A percentile compares a stretch with the other conserved stretches of the same genome.
These are phyloP conservation scores for Patella pellucida DNA, from an alignment of 2,888 invertebrate species.

Conservation along the genomic window DNA sequence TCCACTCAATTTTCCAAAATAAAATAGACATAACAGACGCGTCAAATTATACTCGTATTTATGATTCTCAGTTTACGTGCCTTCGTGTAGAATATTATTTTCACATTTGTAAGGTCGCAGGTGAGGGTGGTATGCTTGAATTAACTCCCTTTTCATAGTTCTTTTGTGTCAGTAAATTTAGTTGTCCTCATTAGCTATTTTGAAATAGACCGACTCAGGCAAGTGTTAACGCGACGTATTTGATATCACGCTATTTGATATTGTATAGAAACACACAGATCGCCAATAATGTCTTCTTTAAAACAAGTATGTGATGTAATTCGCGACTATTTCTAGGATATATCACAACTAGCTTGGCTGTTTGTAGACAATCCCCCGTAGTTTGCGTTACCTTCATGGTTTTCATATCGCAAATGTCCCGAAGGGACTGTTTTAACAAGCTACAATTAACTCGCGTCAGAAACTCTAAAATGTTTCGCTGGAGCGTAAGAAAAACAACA, in stretches of 20 bases:
- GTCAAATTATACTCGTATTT: neutral
- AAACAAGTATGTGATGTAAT: too few relatives aligned
- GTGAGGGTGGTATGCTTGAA: neutral
- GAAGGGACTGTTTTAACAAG: too few relatives aligned
- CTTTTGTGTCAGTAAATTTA: neutral
- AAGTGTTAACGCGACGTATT: neutral
- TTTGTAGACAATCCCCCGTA: too few relatives aligned
- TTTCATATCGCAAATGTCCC: too few relatives aligned
- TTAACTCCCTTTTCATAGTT: neutral
- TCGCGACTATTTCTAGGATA: too few relatives aligned
- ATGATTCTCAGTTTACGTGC: neutral
- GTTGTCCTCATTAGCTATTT: conserved; percentile 3
- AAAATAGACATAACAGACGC: neutral
- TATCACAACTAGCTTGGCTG: too few relatives aligned
- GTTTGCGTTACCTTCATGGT: too few relatives aligned
- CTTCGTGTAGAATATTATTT: conserved; percentile 5
- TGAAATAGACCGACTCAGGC: neutral
- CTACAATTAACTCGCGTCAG: too few relatives aligned
- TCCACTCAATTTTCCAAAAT: neutral
- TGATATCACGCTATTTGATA: conserved; percentile 9
- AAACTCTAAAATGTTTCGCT: too few relatives aligned
- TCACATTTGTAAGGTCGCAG: conserved; percentile 7
- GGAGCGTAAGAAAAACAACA: too few relatives aligned
- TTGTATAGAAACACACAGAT: neutral
- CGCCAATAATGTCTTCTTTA: too few relatives aligned